A percentile compares a stretch with the other conserved stretches of the same genome.
These are phyloP conservation scores for Antigone vipio DNA, from an alignment of 2,113 vertebrate species.

Conservation along the genomic window DNA sequence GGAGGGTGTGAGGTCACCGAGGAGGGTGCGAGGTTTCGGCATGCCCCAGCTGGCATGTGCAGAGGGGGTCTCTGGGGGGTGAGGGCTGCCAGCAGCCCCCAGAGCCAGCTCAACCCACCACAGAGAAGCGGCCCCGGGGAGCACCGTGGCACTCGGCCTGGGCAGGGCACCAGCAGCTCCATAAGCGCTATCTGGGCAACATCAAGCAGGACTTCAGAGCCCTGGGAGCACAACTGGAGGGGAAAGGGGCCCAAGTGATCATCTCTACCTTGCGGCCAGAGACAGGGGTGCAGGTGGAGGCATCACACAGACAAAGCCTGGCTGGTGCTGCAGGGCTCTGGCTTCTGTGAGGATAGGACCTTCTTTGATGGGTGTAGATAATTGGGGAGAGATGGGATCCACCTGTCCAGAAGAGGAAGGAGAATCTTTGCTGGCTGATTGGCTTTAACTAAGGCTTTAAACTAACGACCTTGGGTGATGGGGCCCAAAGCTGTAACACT, in stretches of 20 bases:
- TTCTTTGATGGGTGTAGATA: fast-evolving
- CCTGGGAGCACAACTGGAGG: background rate
- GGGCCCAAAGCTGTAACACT: fast-evolving
- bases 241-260: fast-evolving
- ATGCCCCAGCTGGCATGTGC: fast-evolving
- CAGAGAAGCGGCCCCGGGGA: no score
- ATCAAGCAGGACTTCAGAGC: background rate
- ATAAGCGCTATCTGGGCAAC: no score
- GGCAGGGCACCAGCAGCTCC: no score
- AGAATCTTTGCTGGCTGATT: background rate
- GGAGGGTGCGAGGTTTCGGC: fast-evolving
- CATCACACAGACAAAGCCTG: fast-evolving
- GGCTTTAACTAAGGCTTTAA: background rate
- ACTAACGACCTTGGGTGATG: background rate
- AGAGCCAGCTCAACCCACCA: no score
- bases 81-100: no score
- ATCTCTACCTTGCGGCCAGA: background rate
- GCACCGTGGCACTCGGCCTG: no score
- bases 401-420: fast-evolving
- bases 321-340: background rate
- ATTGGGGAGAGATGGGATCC: no score
- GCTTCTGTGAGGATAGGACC: fast-evolving
- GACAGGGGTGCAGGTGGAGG: fast-evolving
- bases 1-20: no score
- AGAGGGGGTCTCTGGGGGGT: background rate